phyloP scores from a whole-genome alignment of 2,888 invertebrate species.

The Chouioia cunea region DNA sequence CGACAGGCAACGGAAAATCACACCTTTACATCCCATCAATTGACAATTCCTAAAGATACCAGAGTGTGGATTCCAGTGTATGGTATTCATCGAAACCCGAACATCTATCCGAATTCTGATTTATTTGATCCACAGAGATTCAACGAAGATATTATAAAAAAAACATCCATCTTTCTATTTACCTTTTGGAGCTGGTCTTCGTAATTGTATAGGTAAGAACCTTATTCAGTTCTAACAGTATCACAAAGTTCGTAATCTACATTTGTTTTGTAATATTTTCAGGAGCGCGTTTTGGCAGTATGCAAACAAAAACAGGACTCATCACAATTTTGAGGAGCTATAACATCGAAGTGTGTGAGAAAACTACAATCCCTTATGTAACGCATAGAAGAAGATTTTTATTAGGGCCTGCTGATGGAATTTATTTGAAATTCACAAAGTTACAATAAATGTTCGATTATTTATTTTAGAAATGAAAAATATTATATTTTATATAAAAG shows the following conservation, averaged over 20 bases:
- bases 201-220: slow-evolving; percentile 57
- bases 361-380: slow-evolving; percentile 57
- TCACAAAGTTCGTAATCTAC: no score
- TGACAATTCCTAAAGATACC: slow-evolving; percentile 51
- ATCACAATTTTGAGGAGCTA: slow-evolving; percentile 61
- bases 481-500: no score
- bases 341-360: slow-evolving; percentile 59
- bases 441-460: neutral
- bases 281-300: slow-evolving; percentile 57
- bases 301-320: slow-evolving; percentile 65
- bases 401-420: slow-evolving; percentile 55
- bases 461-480: no score
- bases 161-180: slow-evolving; percentile 53
- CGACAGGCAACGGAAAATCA: slow-evolving; percentile 48
- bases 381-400: slow-evolving; percentile 52
- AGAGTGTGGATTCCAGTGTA: slow-evolving; percentile 53
- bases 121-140: slow-evolving; percentile 59
- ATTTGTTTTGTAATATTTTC: neutral
- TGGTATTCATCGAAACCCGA: slow-evolving; percentile 56
- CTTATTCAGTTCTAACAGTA: slow-evolving; percentile 1
- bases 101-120: slow-evolving; percentile 56
- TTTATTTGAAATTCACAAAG: slow-evolving; percentile 58
- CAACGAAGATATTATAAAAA: slow-evolving; percentile 46
- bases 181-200: slow-evolving; percentile 56
- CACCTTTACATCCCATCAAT: slow-evolving; percentile 51